A percentile compares a stretch with the other conserved stretches of the same genome.
These are phyloP conservation scores for Poecilus cupreus DNA, from an alignment of 2,888 invertebrate genomes.

Conservation along the genomic window DNA sequence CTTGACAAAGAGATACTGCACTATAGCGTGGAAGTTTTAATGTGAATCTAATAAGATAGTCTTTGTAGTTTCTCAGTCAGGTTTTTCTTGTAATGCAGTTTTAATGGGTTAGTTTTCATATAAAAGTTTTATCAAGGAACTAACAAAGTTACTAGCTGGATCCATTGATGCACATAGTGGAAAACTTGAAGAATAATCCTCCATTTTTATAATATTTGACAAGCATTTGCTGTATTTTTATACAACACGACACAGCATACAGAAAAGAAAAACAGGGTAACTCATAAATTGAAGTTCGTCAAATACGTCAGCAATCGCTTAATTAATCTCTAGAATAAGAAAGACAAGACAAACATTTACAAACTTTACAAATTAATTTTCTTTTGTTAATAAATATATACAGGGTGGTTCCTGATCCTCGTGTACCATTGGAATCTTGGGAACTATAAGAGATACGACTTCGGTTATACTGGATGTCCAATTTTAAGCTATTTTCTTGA, in stretches of 20 bases:
- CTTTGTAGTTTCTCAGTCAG: constrained; percentile 8
- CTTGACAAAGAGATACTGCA: neutral
- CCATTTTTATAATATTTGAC: neutral
- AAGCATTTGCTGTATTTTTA: neutral
- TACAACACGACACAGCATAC: neutral
- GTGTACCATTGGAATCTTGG: too few relatives aligned
- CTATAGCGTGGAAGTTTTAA: constrained; percentile 8
- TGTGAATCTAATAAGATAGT: constrained; percentile 40
- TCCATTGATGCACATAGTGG: neutral
- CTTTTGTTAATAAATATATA: too few relatives aligned
- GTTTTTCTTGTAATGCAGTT: constrained; percentile 35
- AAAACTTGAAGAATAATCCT: neutral
- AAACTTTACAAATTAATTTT: too few relatives aligned
- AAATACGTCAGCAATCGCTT: too few relatives aligned
- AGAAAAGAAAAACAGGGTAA: too few relatives aligned
- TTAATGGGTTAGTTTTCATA: constrained; percentile 41
- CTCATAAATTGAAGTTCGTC: too few relatives aligned
- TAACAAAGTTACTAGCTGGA: constrained; percentile 20
- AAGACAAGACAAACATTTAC: too few relatives aligned
- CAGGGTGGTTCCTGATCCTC: too few relatives aligned
- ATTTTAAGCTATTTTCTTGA: too few relatives aligned
- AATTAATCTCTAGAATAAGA: too few relatives aligned
- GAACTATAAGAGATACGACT: too few relatives aligned
- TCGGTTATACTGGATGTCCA: too few relatives aligned
- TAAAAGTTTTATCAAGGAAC: constrained; percentile 38